Evolutionary conservation across 2,888 invertebrate genomes (phyloP).

Genomic region (Phaonia tiefii): DNA sequence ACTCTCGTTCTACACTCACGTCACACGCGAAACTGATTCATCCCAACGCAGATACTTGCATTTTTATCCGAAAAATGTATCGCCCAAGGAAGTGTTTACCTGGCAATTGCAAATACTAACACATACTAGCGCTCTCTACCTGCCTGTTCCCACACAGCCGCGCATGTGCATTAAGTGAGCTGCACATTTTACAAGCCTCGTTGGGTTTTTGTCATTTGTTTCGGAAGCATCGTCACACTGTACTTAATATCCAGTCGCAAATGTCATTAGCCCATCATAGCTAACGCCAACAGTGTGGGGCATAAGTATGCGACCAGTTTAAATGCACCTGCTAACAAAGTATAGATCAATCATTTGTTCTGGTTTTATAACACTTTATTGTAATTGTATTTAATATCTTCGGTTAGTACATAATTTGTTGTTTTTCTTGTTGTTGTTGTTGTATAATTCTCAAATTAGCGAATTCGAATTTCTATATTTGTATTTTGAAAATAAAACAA

Average conservation of each 20-base stretch:
- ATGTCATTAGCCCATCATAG: slow-evolving; percentile 75
- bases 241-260: slow-evolving; percentile 53
- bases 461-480: slow-evolving; percentile 32
- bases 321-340: too few relatives aligned
- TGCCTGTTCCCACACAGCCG: slow-evolving; percentile 7
- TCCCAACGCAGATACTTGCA: slow-evolving; percentile 63
- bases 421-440: slow-evolving; percentile 27
- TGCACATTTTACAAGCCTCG: slow-evolving; percentile 70
- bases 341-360: neutral
- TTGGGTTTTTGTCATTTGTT: slow-evolving; percentile 61
- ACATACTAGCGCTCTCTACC: neutral
- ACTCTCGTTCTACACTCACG: slow-evolving; percentile 47
- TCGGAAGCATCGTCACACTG: slow-evolving; percentile 58
- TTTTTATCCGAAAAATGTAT: slow-evolving; percentile 73
- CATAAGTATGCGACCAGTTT: neutral
- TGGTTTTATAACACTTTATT: slow-evolving; percentile 65
- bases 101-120: slow-evolving; percentile 21
- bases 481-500: slow-evolving; percentile 19
- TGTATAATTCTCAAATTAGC: slow-evolving; percentile 42
- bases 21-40: slow-evolving; percentile 70
- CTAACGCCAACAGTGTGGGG: neutral
- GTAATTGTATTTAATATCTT: slow-evolving; percentile 58
- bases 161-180: slow-evolving; percentile 31
- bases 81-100: slow-evolving; percentile 54
- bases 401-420: slow-evolving; percentile 61